Evolutionary conservation across 2,113 vertebrate species (phyloP).

Genomic region (Cryptotis parvus): DNA sequence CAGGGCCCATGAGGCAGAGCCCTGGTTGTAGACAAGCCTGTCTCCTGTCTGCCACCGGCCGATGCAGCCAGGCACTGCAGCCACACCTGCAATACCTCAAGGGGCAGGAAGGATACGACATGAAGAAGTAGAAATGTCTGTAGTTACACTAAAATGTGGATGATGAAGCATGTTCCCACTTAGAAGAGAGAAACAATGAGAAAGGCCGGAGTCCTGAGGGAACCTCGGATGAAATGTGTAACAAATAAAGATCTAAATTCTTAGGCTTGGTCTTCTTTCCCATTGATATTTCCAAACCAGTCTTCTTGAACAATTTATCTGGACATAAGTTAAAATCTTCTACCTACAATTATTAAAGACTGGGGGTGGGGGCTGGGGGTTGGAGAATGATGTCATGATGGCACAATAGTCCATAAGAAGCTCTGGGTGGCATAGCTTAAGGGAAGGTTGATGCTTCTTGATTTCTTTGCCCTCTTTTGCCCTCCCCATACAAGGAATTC

Average conservation of each 20-base stretch:
- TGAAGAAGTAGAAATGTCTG: background rate
- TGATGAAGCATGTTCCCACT: background rate
- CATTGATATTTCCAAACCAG: background rate
- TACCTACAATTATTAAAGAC: background rate
- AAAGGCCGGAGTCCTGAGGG: background rate
- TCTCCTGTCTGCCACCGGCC: no score
- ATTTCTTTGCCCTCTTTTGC: background rate
- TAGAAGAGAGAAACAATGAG: background rate
- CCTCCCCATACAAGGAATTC: slow-evolving; percentile 26
- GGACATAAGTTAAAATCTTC: background rate
- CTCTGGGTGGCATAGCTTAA: background rate
- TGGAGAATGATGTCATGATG: background rate
- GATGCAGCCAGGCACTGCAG: no score
- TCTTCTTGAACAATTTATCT: background rate
- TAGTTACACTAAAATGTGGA: background rate
- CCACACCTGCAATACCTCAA: no score
- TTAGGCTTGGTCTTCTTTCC: background rate
- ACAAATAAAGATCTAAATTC: background rate
- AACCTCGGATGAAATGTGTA: background rate
- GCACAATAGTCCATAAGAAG: background rate
- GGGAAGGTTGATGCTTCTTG: background rate
- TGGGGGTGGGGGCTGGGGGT: background rate
- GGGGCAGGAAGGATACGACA: no score
- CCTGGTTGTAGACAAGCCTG: no score
- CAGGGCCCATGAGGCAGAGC: no score